phyloP scores from a whole-genome alignment of 2,888 invertebrate genomes.

The Melangyna quadrimaculata region DNA sequence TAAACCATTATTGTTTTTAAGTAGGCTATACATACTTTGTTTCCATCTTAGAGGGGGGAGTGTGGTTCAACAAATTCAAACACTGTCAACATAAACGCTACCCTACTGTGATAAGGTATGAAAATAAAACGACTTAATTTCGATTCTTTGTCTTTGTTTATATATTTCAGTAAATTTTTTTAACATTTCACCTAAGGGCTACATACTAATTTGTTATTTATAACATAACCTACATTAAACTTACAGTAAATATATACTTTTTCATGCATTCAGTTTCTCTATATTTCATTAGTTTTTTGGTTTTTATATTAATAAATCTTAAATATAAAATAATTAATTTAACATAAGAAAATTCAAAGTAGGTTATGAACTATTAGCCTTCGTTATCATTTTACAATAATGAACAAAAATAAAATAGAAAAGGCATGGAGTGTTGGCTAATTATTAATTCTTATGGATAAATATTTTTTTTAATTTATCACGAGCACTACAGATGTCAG shows the following conservation, averaged over 20 bases:
- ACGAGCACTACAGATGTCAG: constrained; percentile 53
- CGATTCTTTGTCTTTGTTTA: background rate
- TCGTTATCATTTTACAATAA: background rate
- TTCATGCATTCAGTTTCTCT: background rate
- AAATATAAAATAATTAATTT: too few species aligned
- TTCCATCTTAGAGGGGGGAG: too few species aligned
- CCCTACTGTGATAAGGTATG: too few species aligned
- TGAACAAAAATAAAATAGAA: too few species aligned
- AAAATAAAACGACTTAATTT: background rate
- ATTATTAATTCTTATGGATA: constrained; percentile 26
- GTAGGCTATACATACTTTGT: too few species aligned
- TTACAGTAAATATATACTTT: background rate
- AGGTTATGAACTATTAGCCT: too few species aligned
- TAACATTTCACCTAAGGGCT: background rate
- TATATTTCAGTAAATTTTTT: constrained; percentile 10
- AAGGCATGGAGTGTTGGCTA: background rate
- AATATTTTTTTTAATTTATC: constrained; percentile 32
- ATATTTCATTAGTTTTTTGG: too few species aligned
- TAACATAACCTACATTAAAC: background rate
- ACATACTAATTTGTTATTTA: background rate
- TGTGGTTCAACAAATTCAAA: too few species aligned
- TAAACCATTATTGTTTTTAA: too few species aligned
- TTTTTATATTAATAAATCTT: too few species aligned
- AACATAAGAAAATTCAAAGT: too few species aligned
- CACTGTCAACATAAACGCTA: too few species aligned